Evolutionary conservation across 2,888 invertebrate genomes (phyloP), one percentile per base, ranked within the genome.

Genomic region (Papilio elwesi): DNA sequence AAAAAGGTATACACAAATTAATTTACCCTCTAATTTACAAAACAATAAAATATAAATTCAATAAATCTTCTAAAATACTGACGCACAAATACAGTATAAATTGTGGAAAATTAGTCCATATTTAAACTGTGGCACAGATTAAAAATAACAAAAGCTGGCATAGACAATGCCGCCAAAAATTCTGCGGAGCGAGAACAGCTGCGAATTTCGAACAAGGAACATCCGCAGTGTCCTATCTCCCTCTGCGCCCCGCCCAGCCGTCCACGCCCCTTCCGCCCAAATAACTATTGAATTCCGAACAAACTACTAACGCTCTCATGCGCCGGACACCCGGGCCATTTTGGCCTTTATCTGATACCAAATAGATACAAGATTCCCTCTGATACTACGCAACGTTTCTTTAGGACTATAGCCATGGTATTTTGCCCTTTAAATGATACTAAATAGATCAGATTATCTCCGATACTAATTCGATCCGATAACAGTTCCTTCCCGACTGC

Each of bases 251-350:
- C 91, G 91, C 91, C 92, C 85, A 87, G 83, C 78, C 74, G 70
- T 79, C 83, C 91, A 91, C 93, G 93, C 93, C 93, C 83, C 87
- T 88, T 90, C 90, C 90, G 88, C 83, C 84, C 85, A 83, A 82
- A 83, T 79, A 84, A 85, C 82, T 83, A 87, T 87, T 86, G 86
- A 87, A 90, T 80, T 87, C 86, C 85, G 85, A 87, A 89, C 83
- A 82, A 82, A 79, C 78, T 76, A 78, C 75, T 26, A 48, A 26
- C 26, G 26, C 26, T 26, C 26, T 26, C 26, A 26, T 26, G 26
- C 26, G 26, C 26, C 4, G 26, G 26, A 67, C 15, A 10, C 9
- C 38, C 67, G 74, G 49, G 74, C 72, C 55, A 76, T 74, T 74
- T 57, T 68, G 71, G 73, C 16, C 77, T 77, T 68, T 77, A 73